Evolutionary conservation across 2,113 vertebrate species (phyloP).

Genomic region (Oxyruncus cristatus): DNA sequence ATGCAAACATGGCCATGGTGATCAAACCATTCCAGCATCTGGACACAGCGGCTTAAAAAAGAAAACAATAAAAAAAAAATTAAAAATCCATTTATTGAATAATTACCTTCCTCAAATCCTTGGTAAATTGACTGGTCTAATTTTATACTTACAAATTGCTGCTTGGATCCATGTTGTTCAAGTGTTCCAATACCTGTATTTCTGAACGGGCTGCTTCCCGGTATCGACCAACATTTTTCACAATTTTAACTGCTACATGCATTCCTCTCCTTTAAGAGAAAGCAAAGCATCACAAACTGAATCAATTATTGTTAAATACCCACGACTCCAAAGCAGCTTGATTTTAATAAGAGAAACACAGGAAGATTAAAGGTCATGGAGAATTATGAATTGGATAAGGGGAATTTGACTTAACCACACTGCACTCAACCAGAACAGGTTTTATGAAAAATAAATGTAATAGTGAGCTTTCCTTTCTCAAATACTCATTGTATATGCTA

Average conservation of each 20-base stretch:
- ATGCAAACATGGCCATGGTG: conserved; percentile 95
- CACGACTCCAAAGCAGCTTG: neutral
- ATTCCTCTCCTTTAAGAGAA: conserved; percentile 76
- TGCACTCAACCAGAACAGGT: neutral
- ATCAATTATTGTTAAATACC: neutral
- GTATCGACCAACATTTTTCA: conserved; percentile 97
- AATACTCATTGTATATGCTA: neutral
- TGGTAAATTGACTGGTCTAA: neutral
- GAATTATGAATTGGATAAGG: neutral
- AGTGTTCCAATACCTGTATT: conserved; percentile 91
- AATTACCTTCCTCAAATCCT: neutral
- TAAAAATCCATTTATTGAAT: neutral
- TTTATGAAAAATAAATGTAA: neutral
- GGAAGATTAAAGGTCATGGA: neutral
- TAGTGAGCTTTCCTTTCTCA: neutral
- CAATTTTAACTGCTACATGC: conserved; percentile 95
- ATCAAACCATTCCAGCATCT: conserved; percentile 97
- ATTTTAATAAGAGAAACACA: neutral
- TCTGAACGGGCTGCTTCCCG: conserved; percentile 94
- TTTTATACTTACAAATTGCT: conserved; percentile 76
- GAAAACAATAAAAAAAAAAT: neutral
- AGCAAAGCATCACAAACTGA: neutral
- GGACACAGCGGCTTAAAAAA: conserved; percentile 87
- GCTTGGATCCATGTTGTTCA: conserved; percentile 86
- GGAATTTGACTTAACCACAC: neutral